Base-by-base conservation (phyloP, 2,113 vertebrate genomes). In the Otis tarda region DNA sequence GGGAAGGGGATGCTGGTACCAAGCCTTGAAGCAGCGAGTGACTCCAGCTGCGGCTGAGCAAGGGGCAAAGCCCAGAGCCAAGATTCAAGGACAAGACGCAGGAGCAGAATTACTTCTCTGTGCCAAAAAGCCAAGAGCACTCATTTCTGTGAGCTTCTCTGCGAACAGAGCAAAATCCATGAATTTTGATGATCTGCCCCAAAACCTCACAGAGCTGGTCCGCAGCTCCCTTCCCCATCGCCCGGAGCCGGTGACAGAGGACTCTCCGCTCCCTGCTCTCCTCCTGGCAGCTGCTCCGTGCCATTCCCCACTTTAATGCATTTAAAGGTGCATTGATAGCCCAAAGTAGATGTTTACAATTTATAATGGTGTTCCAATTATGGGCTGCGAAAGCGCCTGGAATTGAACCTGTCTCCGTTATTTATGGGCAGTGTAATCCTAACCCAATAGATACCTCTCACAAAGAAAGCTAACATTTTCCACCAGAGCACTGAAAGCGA, bases 401-500 rank as follows among this genome's bases (percentile, higher is more conserved):
- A 87, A 95, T 82, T 60, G 89, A 95, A 89, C 81, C 94, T 95
- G 94, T 97, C 94, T 76, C 89, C 0, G 1, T 79, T 95, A 95
- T 97, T 94, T 91, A 95, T 95, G 91, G 91, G 87, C 89, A 89
- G 79, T 10, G 41, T 65, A 94, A 85, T 85, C 95, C 96, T 88
- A 87, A 10, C 81, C 91, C 96, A 68, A 16, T 14, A 31, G 81
- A 91, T 94, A 69, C 93, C 81, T 93, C 83, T 76, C 39, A 6
- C 3, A 24, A 45, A 63, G 77, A 84, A 69, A 69, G 55, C 77
- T 64, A 68, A 47, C 93, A 87, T 96, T 95, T 79, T 43, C 96
- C 95, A 96, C 61, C 1, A 1, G 50, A 25, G 77, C 53, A 3
- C 16, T 6, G 10, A 64, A 83, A 76, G 91, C 89, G 39, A 91